phyloP scores from a whole-genome alignment of 2,797 vertebrate species.

The Apogon hyalosoma region DNA sequence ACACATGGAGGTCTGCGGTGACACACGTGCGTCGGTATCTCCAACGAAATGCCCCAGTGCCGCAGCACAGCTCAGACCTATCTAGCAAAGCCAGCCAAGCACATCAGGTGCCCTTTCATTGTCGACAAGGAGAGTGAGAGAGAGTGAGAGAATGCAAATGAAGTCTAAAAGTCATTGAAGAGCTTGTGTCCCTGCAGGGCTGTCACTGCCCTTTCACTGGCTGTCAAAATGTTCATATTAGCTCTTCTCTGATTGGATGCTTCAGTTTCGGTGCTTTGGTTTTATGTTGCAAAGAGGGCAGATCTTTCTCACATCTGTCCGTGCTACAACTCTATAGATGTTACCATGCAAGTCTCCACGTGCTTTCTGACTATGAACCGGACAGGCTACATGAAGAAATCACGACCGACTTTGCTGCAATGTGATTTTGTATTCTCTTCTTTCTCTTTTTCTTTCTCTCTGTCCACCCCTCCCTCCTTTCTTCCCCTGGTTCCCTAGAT shows the following conservation, averaged over 20 bases:
- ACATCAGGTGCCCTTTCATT: constrained; percentile 83
- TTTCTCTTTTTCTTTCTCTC: constrained; percentile 23
- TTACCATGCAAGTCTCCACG: background rate
- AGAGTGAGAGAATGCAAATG: constrained; percentile 79
- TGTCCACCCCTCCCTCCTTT: constrained; percentile 29
- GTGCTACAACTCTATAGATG: background rate
- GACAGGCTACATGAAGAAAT: constrained; percentile 18
- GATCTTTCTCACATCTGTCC: background rate
- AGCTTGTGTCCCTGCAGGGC: constrained; percentile 78
- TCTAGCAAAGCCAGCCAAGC: constrained; percentile 69
- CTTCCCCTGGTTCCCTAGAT: constrained; percentile 58
- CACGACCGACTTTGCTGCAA: constrained; percentile 60
- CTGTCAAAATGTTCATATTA: constrained; percentile 72
- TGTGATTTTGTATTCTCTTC: constrained; percentile 47
- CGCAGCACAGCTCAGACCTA: constrained; percentile 42
- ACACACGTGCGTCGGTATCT: constrained; percentile 46
- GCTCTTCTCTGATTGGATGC: constrained; percentile 51
- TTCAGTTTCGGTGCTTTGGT: constrained; percentile 24
- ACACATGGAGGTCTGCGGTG: constrained; percentile 42
- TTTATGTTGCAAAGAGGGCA: constrained; percentile 17
- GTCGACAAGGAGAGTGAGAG: constrained; percentile 66
- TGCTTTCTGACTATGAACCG: constrained; percentile 5
- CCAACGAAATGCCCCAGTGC: constrained; percentile 27
- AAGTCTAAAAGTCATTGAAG: constrained; percentile 83
- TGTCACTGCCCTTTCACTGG: constrained; percentile 75